Evolutionary conservation across 2,888 invertebrate genomes (phyloP).

Genomic region (Zygothrica quintamaculata): DNA sequence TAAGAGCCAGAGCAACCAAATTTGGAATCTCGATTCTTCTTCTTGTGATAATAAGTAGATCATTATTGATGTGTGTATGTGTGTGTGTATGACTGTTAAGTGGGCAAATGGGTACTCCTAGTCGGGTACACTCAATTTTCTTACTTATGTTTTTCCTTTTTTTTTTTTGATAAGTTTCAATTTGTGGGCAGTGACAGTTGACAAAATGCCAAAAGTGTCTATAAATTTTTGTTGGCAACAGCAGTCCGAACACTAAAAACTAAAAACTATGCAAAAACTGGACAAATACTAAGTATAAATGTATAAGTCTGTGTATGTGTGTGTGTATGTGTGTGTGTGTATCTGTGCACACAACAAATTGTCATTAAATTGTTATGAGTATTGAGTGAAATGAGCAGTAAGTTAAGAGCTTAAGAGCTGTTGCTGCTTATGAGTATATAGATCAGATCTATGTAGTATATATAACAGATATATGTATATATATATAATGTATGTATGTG

Average conservation of each 20-base stretch:
- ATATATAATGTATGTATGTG: neutral
- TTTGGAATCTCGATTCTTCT: too few relatives aligned
- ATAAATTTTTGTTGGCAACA: slow-evolving; percentile 20
- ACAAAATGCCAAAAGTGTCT: slow-evolving; percentile 57
- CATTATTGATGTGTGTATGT: too few relatives aligned
- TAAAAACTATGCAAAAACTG: slow-evolving; percentile 17
- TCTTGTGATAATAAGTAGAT: too few relatives aligned
- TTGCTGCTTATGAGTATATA: neutral
- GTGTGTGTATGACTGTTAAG: too few relatives aligned
- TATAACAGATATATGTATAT: neutral
- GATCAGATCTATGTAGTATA: neutral
- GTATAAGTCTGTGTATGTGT: too few relatives aligned
- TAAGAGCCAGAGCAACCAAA: too few relatives aligned
- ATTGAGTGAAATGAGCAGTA: too few relatives aligned
- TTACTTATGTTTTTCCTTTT: too few relatives aligned
- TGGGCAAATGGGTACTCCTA: too few relatives aligned
- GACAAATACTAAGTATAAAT: neutral
- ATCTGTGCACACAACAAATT: slow-evolving; percentile 1
- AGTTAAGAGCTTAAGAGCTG: neutral
- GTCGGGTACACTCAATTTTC: too few relatives aligned
- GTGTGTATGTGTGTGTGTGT: too few relatives aligned
- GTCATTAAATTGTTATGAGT: slow-evolving; percentile 18
- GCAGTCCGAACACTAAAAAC: neutral
- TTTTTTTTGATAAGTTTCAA: slow-evolving; percentile 56
- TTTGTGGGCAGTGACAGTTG: slow-evolving; percentile 56